Conservation (phyloP, 2,888 invertebrate genomes). For the Mantis religiosa region DNA sequence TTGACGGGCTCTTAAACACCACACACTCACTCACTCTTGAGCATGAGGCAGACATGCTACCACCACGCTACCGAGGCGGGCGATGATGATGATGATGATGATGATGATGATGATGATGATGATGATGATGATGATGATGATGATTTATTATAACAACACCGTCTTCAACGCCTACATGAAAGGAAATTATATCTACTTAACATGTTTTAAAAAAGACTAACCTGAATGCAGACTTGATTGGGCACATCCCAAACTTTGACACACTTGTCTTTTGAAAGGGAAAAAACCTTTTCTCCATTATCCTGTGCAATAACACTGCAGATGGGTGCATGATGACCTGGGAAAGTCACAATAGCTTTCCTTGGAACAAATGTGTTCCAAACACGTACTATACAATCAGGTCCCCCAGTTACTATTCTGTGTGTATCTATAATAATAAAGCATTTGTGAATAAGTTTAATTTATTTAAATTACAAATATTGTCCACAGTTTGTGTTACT, state of each 20-base stretch:
- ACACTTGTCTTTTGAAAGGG: conserved; percentile 65
- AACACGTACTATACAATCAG: conserved; percentile 68
- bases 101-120: no score
- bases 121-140: no score
- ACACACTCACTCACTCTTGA: no score
- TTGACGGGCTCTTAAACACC: no score
- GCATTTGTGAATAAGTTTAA: neutral
- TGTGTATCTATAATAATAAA: conserved; percentile 46
- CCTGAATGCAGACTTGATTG: conserved; percentile 63
- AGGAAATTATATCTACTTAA: no score
- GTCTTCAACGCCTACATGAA: no score
- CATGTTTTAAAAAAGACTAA: conserved; percentile 33
- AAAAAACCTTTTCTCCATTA: conserved; percentile 61
- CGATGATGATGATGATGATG: no score
- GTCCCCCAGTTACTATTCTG: conserved; percentile 59
- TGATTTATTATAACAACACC: no score
- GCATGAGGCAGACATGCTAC: no score
- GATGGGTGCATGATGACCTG: conserved; percentile 69
- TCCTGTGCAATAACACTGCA: conserved; percentile 64
- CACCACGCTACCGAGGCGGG: no score
- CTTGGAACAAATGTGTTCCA: conserved; percentile 78
- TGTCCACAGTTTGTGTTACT: no score
- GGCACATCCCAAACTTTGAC: conserved; percentile 76
- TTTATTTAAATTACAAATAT: no score
- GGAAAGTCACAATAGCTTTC: conserved; percentile 58